Evolutionary conservation across 1,140 invertebrate genomes (phyloP).

Genomic region (Leptoteleia sp.): DNA sequence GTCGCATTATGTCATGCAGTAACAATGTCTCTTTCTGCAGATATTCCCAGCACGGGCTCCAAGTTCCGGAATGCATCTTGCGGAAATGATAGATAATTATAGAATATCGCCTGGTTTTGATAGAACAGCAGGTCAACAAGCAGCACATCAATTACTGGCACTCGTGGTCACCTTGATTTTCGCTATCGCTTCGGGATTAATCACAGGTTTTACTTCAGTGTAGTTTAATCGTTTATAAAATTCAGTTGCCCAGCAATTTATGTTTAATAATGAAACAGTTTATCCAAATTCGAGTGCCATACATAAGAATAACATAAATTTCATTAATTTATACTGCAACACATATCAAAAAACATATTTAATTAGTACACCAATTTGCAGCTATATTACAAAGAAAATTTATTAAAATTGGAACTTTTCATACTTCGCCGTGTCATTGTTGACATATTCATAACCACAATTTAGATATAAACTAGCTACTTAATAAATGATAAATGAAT

Average conservation of each 20-base stretch:
- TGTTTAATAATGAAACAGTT: background rate
- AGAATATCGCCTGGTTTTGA: conserved; percentile 80
- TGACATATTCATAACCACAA: too few species aligned
- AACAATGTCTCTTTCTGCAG: conserved; percentile 66
- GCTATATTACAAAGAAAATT: too few species aligned
- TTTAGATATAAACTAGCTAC: too few species aligned
- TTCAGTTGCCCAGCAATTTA: conserved; percentile 1
- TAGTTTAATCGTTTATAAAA: conserved; percentile 17
- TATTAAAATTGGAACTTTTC: too few species aligned
- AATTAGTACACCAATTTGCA: too few species aligned
- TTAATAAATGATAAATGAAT: conserved; percentile 12
- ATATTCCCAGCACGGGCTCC: conserved; percentile 77
- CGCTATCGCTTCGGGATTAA: conserved; percentile 87
- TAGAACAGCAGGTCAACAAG: conserved; percentile 86
- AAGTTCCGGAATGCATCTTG: conserved; percentile 64
- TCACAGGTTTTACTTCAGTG: conserved; percentile 90
- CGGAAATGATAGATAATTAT: conserved; percentile 73
- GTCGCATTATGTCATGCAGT: conserved; percentile 37
- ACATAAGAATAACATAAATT: too few species aligned
- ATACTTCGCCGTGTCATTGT: too few species aligned
- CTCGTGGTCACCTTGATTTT: conserved; percentile 86
- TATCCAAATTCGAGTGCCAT: too few species aligned
- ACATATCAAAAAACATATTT: too few species aligned
- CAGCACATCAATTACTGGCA: conserved; percentile 88
- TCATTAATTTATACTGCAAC: too few species aligned